Evolutionary conservation across 2,113 vertebrate genomes (phyloP), one percentile per base, ranked within the genome.

Genomic region (Stictonetta naevosa): DNA sequence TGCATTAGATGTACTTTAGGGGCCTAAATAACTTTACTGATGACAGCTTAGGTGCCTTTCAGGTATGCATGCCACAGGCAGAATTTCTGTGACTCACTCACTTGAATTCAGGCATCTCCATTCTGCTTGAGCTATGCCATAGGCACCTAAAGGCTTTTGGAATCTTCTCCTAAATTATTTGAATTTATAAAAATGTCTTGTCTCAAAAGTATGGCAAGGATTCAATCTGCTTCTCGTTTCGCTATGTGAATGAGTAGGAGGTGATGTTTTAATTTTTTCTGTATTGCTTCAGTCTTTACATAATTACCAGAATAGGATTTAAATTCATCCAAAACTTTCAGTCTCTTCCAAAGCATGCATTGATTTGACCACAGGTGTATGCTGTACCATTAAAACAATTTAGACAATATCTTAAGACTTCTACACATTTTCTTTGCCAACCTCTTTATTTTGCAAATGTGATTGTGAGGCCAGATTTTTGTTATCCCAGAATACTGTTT

Each of bases 31-130:
- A 88, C 89, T 88, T 84, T 13, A 31, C 66, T 92, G 93, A 95
- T 96, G 95, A 97, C 94, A 97, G 91, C 73, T 93, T 58, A 92
- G 77, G 91, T 92, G 83, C 86, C 93, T 95, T 95, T 95, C 93
- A 92, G 89, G 89, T 96, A 92, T 96, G 95, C 58, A 60, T 92
- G 83, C 89, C 83, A 92, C 89, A 68, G 93, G 95, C 83, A 84
- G 89, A 84, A 91, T 92, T 87, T 78, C 88, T 95, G 77, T 89
- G 93, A 92, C 69, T 97, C 77, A 62, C 36, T 94, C 59, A 14
- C 69, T 91, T 91, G 59, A 92, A 86, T 38, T 48, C 66, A 91
- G 46, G 77, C 78, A 88, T 92, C 77, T 89, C 34, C 81, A 89
- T n/a, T 72, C 73, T 91, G 56, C 52, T 60, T 78, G 25, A 95